Evolutionary conservation across 2,888 invertebrate genomes (phyloP).

Genomic region (Luperina testacea): DNA sequence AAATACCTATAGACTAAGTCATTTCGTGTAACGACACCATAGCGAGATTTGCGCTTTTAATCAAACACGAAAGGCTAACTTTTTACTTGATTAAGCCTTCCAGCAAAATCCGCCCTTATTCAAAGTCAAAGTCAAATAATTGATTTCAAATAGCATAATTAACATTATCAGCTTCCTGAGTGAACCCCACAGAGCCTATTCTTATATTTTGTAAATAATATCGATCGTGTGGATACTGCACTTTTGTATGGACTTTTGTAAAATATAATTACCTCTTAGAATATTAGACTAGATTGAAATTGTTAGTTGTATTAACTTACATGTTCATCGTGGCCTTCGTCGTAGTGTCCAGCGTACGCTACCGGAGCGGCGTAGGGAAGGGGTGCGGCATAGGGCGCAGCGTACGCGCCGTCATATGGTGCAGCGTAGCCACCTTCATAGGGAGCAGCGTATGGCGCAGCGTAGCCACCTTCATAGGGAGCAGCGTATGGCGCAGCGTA

Average conservation of each 20-base stretch:
- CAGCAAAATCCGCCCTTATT: background rate
- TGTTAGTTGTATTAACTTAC: constrained; percentile 64
- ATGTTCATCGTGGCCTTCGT: constrained; percentile 75
- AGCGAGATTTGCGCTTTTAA: background rate
- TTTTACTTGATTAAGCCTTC: background rate
- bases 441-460: constrained; percentile 63
- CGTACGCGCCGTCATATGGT: constrained; percentile 60
- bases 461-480: constrained; percentile 67
- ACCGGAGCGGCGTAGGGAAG: constrained; percentile 67
- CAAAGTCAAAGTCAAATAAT: no score
- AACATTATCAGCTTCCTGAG: background rate
- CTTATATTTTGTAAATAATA: background rate
- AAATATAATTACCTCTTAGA: background rate
- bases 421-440: constrained; percentile 67
- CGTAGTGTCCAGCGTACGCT: constrained; percentile 66
- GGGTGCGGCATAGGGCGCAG: constrained; percentile 65
- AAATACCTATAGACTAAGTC: background rate
- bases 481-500: constrained; percentile 64
- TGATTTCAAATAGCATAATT: no score
- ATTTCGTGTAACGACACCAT: background rate
- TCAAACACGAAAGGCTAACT: background rate
- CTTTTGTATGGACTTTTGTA: background rate
- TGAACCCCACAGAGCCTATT: no score
- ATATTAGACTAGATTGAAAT: background rate
- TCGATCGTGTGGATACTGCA: background rate